Base-by-base conservation (phyloP, 2,113 vertebrate species). In the Isichthys henryi region DNA sequence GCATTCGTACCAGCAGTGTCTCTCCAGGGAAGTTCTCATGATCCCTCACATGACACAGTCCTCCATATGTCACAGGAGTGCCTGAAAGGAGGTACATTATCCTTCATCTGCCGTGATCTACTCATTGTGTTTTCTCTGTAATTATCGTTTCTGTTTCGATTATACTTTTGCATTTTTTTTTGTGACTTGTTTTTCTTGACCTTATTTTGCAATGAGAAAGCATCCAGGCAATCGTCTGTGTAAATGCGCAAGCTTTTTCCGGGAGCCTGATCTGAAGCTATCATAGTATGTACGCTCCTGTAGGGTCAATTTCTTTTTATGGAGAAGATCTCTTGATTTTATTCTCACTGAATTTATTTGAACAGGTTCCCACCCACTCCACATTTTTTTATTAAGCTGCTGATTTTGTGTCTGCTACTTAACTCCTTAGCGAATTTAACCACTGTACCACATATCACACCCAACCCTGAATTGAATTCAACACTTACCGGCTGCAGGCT, bases 1-100 rank as follows among this genome's bases (percentile, higher is more conserved):
- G 39, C 82, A 84, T 15, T 46, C 45, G 35, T 48, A 48, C 82
- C 82, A 48, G 82, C 45, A 84, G 43, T 23, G 45, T 84, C 82
- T 84, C 82, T 45, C 82, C 82, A 46, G 82, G 82, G 82, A 48
- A 48, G 82, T 46, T 84, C 82, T 84, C 82, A 43, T 84, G 82
- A 48, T 84, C 82, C 21, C 82, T 84, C 82, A 48, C 82, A 84
- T 84, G 82, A 84, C 82, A 45, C 17, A 48, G 82, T 45, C 82
- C 45, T 84, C 82, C 82, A 48, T 84, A 84, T 84, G 82, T 84
- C 39, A 84, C 82, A 21, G 45, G 45, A 45, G 17, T 46, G 35
- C 46, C 82, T 8, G 1, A 84, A 84, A 84, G 45, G 23, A 84
- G 82, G 82, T n/a, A 21, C 39, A 46, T 48, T 46, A 39, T 48